Base-by-base conservation (phyloP, 2,113 vertebrate genomes). In the Sorex fumeus region DNA sequence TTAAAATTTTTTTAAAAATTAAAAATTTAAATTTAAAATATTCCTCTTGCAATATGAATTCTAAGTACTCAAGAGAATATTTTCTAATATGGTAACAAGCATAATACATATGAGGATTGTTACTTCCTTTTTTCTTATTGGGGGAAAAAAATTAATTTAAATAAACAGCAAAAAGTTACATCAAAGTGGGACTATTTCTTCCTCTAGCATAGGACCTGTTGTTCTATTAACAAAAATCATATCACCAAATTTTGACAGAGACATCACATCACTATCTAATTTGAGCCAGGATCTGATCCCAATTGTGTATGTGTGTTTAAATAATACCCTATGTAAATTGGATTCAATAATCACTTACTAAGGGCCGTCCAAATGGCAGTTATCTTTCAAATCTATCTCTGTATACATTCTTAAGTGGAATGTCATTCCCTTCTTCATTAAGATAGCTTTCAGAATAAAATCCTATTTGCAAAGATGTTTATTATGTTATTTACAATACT, bases 401-500 rank as follows among this genome's bases (percentile, higher is more conserved):
- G 28, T 0, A 84, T 23, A 23, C 43, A 16, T 21, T 71, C 75
- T 75, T 74, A 88, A 28, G 28, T 47, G n/a, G 45, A 84, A 78
- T 30, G 18, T 36, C 43, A 30, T 84, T 69, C 47, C 62, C 8
- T 90, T 80, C 40, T 47, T 34, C 78, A 64, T 30, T 36, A 34
- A 57, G 36, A 45, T 40, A 70, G 43, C 19, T 30, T 77, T 93
- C 78, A 87, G 69, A 27, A 87, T 60, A 87, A 47, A 1, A 71
- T 32, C 28, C 13, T 93, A 62, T 53, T 92, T 82, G 32, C 36
- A 85, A 88, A 94, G 28, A 64, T 91, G 23, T 32, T 62, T 66
- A 79, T 19, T 72, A 18, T 40, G 83, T 86, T 86, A 80, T 40
- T 92, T 85, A 88, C 53, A 94, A 89, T 57, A 83, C 27, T 53